These are phyloP conservation scores for Apogon talboti DNA, from an alignment of 2,797 vertebrate species.

Conservation along the genomic window DNA sequence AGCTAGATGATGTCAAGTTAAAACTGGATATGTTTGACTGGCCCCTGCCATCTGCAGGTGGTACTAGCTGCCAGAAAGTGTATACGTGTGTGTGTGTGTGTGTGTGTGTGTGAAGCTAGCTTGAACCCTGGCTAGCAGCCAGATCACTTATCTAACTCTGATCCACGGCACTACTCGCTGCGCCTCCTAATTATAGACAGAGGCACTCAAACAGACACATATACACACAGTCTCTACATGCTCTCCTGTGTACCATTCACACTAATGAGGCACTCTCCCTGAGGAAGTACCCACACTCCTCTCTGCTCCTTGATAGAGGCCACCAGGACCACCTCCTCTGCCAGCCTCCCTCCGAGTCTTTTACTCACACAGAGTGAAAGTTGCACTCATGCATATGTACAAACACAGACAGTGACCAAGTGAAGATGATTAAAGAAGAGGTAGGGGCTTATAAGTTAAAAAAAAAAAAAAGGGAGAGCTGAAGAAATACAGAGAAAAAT, in stretches of 20 bases:
- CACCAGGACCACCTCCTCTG: slow-evolving; percentile 59
- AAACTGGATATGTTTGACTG: slow-evolving; percentile 52
- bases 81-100: slow-evolving; percentile 38
- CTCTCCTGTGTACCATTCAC: slow-evolving; percentile 74
- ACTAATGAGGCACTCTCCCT: slow-evolving; percentile 79
- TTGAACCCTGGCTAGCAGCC: slow-evolving; percentile 71
- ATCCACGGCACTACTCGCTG: slow-evolving; percentile 72
- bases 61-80: slow-evolving; percentile 41
- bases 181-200: slow-evolving; percentile 82
- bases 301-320: slow-evolving; percentile 59
- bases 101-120: slow-evolving; percentile 35
- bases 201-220: slow-evolving; percentile 73
- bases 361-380: slow-evolving; percentile 11
- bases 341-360: slow-evolving; percentile 33
- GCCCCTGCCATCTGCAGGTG: slow-evolving; percentile 65
- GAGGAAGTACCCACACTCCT: slow-evolving; percentile 62
- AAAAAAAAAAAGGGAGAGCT: slow-evolving; percentile 24
- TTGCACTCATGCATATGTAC: slow-evolving; percentile 7
- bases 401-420: neutral
- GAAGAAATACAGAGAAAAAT: slow-evolving; percentile 48
- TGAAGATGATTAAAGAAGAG: slow-evolving; percentile 17
- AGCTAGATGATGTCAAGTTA: slow-evolving; percentile 56
- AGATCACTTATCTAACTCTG: slow-evolving; percentile 83
- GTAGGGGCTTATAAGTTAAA: slow-evolving; percentile 24
- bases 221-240: slow-evolving; percentile 64